These are phyloP conservation scores for Smittia sp. DNA, from an alignment of 2,888 invertebrate species.

Conservation along the genomic window DNA sequence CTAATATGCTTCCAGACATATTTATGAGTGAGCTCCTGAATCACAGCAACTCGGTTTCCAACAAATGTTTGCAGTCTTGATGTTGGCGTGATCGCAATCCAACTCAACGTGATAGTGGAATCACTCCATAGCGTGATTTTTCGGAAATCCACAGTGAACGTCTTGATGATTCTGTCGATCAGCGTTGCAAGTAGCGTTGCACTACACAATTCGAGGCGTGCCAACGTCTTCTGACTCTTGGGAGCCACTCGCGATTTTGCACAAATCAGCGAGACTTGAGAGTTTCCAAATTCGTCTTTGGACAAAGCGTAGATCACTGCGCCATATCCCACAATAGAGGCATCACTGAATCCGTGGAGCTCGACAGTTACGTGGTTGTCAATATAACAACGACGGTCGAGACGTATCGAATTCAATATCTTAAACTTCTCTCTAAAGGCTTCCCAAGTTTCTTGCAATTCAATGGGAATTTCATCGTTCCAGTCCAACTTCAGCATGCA, in stretches of 20 bases:
- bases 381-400: too few relatives aligned
- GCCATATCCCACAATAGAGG: too few relatives aligned
- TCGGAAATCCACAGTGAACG: background rate
- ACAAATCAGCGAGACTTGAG: background rate
- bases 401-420: background rate
- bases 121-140: constrained; percentile 41
- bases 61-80: constrained; percentile 43
- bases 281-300: background rate
- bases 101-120: constrained; percentile 44
- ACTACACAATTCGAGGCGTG: constrained; percentile 44
- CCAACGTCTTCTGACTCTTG: constrained; percentile 43
- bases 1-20: constrained; percentile 44
- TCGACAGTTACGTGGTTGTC: too few relatives aligned
- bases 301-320: too few relatives aligned
- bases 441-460: background rate
- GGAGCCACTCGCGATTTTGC: constrained; percentile 42
- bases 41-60: constrained; percentile 44
- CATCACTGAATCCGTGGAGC: too few relatives aligned
- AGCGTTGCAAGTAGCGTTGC: constrained; percentile 11
- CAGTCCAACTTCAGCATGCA: background rate
- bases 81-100: constrained; percentile 43
- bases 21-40: constrained; percentile 42
- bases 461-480: background rate
- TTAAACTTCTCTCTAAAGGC: background rate
- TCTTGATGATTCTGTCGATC: background rate